A percentile compares a stretch with the other conserved stretches of the same genome.
These are phyloP conservation scores for Ormyrus pomaceus DNA, from an alignment of 2,888 invertebrate genomes.

Conservation along the genomic window DNA sequence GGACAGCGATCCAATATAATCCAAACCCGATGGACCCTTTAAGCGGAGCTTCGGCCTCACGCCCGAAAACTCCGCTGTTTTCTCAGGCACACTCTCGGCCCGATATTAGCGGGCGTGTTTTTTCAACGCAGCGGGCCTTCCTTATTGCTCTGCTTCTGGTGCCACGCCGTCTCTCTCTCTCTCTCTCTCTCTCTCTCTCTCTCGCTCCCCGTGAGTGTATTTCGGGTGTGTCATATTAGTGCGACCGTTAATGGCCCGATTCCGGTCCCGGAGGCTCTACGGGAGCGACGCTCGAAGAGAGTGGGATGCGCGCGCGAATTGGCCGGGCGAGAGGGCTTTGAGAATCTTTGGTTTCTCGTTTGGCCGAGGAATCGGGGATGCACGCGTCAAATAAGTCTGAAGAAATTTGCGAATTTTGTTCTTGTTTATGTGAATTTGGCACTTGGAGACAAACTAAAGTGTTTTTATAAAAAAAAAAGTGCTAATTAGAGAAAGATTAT, in stretches of 20 bases:
- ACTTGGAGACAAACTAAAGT: too few relatives aligned
- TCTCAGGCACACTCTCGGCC: slow-evolving; percentile 70
- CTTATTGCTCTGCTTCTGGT: slow-evolving; percentile 67
- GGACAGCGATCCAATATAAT: background rate
- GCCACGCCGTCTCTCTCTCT: slow-evolving; percentile 11
- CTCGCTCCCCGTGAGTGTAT: slow-evolving; percentile 18
- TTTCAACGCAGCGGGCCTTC: slow-evolving; percentile 74
- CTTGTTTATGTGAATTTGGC: too few relatives aligned
- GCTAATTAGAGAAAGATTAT: too few relatives aligned
- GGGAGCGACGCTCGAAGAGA: slow-evolving; percentile 28
- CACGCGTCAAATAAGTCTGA: background rate
- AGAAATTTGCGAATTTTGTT: background rate
- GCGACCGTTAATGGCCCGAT: slow-evolving; percentile 38
- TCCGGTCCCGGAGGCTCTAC: background rate
- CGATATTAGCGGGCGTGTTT: slow-evolving; percentile 73
- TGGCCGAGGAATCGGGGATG: background rate
- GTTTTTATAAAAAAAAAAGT: too few relatives aligned
- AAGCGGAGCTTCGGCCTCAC: slow-evolving; percentile 15
- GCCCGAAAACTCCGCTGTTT: slow-evolving; percentile 63
- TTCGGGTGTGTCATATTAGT: slow-evolving; percentile 2
- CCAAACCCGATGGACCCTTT: background rate
- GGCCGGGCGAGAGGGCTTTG: slow-evolving; percentile 33
- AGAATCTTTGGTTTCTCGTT: slow-evolving; percentile 7
- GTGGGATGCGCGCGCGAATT: slow-evolving; percentile 51
- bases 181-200: slow-evolving; percentile 10